A percentile compares a stretch with the other conserved stretches of the same genome.
These are phyloP conservation scores for Semicossyphus pulcher DNA, from an alignment of 2,113 vertebrate species.

Conservation along the genomic window DNA sequence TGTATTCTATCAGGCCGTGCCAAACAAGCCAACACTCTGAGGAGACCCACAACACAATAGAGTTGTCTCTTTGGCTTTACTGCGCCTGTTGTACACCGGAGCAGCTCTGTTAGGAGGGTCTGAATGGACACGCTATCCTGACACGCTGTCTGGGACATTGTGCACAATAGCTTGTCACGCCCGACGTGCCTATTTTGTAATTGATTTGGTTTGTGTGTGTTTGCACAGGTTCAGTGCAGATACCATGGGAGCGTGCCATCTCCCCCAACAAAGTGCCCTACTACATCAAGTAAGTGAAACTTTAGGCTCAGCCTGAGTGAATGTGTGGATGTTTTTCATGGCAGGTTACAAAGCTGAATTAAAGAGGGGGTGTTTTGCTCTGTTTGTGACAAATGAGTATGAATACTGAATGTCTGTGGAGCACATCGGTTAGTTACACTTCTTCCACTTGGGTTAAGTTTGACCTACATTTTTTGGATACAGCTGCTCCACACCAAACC, in stretches of 20 bases:
- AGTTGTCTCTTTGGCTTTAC: conserved; percentile 56
- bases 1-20: conserved; percentile 49
- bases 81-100: conserved; percentile 46
- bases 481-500: no score
- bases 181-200: conserved; percentile 56
- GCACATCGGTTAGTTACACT: not conserved
- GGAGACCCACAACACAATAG: conserved; percentile 61
- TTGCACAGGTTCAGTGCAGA: conserved; percentile 93
- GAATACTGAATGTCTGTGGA: not conserved
- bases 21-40: conserved; percentile 56
- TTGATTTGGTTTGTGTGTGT: conserved; percentile 63
- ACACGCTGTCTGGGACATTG: conserved; percentile 54
- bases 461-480: not conserved
- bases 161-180: conserved; percentile 67
- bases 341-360: not conserved
- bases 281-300: conserved; percentile 96
- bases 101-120: conserved; percentile 45
- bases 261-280: conserved; percentile 99
- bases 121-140: conserved; percentile 58
- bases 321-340: conserved; percentile 15
- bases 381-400: not conserved
- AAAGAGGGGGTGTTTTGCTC: not conserved
- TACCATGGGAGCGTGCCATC: conserved; percentile 98
- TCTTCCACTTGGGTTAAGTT: not conserved
- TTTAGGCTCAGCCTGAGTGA: conserved; percentile 10